Evolutionary conservation across 2,888 invertebrate species (phyloP), one percentile per base, ranked within the genome.

Genomic region (Rhynchonema sp.): DNA sequence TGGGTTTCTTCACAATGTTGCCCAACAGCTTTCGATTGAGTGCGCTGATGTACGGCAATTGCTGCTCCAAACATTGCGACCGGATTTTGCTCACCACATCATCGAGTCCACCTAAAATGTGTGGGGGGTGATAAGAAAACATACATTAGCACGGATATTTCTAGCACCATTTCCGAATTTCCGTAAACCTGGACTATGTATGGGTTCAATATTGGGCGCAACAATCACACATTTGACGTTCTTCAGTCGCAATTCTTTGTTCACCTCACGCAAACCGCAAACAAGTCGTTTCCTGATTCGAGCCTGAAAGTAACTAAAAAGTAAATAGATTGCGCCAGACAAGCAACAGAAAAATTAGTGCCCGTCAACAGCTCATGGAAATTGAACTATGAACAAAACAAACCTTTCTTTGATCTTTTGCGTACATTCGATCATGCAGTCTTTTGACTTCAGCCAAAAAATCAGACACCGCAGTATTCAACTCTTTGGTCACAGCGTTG

Each of bases 241-340:
- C 60, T 78, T 78, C 29, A 81, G 71, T 55, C 75, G 74, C n/a
- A 83, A 68, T 66, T 79, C 79, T 62, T 79, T 80, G 55, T 77
- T 75, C 0, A 80, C 78, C 71, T 83, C 82, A 55, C 81, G 79
- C 56, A 84, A 77, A 13, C 83, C 83, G 57, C 80, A 72, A 1
- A 83, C 79, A 61, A 81, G 76, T 59, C 83, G 76, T 57, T 79
- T 73, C 67, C 80, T 81, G 49, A 49, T 49, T 6, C 49, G 49
- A 13, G 49, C 49, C 49, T 49, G 3, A n/a, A 49, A 49, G n/a
- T 49, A 17, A 20, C 6, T 6, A 38, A 38, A 38, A 38, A n/a
- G n/a, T n/a, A n/a, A n/a, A n/a, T n/a, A n/a, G n/a, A n/a, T n/a
- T n/a, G n/a, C n/a, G n/a, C n/a, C n/a, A n/a, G n/a, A n/a, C n/a